These are phyloP conservation scores for Heterotis niloticus DNA, from an alignment of 2,113 vertebrate genomes.

Conservation along the genomic window DNA sequence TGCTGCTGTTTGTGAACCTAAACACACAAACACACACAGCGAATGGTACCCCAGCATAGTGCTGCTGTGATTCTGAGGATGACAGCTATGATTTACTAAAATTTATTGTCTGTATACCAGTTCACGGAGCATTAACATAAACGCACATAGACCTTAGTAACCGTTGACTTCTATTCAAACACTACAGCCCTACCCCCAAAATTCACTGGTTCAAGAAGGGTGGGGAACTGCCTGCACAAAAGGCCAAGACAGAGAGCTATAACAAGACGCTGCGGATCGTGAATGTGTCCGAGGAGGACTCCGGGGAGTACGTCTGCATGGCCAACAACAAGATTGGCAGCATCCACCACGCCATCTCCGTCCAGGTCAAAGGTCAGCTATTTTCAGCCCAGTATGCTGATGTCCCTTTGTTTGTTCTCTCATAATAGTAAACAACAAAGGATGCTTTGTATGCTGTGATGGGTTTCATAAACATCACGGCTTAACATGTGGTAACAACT, in stretches of 20 bases:
- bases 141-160: neutral
- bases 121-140: neutral
- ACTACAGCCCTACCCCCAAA: slow-evolving; percentile 79
- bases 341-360: slow-evolving; percentile 85
- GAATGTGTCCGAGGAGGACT: slow-evolving; percentile 88
- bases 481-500: neutral
- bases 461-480: neutral
- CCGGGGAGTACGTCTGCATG: slow-evolving; percentile 89
- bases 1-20: too few species aligned
- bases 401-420: too few species aligned
- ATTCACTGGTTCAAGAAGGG: slow-evolving; percentile 95
- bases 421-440: neutral
- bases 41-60: too few species aligned
- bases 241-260: slow-evolving; percentile 82
- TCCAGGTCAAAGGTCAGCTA: slow-evolving; percentile 92
- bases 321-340: slow-evolving; percentile 90
- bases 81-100: too few species aligned
- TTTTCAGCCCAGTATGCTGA: slow-evolving; percentile 15
- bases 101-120: too few species aligned
- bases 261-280: slow-evolving; percentile 85
- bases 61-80: too few species aligned
- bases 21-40: slow-evolving; percentile 45
- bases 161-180: slow-evolving; percentile 2
- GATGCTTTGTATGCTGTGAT: neutral
- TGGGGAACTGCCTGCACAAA: slow-evolving; percentile 77